Evolutionary conservation across 2,888 invertebrate species (phyloP).

Genomic region (Meghimatium bilineatum): DNA sequence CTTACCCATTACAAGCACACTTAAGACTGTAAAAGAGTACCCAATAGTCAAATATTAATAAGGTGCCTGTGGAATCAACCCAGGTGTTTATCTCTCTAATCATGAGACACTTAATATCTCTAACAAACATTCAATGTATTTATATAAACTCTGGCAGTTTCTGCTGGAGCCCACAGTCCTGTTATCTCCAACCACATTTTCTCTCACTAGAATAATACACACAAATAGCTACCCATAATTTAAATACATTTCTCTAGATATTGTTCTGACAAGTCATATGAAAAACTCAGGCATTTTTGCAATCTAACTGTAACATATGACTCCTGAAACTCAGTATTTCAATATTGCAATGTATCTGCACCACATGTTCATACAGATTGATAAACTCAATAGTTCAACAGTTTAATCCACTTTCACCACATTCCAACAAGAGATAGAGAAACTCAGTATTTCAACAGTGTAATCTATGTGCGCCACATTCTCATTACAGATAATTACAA

Average conservation of each 20-base stretch:
- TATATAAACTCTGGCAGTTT: background rate
- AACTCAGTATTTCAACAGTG: too few species aligned
- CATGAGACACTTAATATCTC: background rate
- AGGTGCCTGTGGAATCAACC: constrained; percentile 40
- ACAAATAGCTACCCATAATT: constrained; percentile 8
- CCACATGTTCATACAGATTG: too few species aligned
- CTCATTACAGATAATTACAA: too few species aligned
- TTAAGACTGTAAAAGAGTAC: background rate
- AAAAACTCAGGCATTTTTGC: too few species aligned
- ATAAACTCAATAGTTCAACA: too few species aligned
- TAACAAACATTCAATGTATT: background rate
- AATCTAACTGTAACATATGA: too few species aligned
- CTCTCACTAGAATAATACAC: constrained; percentile 3
- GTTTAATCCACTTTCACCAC: too few species aligned
- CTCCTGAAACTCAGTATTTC: too few species aligned
- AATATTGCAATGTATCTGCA: too few species aligned
- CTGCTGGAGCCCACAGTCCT: background rate
- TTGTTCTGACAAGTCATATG: background rate
- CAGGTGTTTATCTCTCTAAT: constrained; percentile 41
- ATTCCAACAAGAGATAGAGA: too few species aligned
- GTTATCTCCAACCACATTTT: constrained; percentile 16
- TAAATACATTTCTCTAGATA: background rate
- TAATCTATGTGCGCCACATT: too few species aligned
- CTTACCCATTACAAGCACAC: too few species aligned
- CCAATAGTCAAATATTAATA: constrained; percentile 15